A percentile compares a stretch with the other conserved stretches of the same genome.
Conservation (phyloP, 2,797 vertebrate species). For the Poecilia wingei region DNA sequence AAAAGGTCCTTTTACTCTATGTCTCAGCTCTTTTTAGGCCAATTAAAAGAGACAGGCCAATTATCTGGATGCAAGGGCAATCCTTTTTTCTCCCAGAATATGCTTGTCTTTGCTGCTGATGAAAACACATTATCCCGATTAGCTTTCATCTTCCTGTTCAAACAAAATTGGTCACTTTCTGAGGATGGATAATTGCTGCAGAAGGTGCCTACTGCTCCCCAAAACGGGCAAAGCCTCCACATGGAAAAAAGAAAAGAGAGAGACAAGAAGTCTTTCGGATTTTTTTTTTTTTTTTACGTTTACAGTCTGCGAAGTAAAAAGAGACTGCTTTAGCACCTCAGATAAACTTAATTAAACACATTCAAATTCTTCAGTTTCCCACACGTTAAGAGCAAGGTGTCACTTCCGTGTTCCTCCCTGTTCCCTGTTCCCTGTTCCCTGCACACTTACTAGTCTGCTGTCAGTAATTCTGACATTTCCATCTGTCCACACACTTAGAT, state of each 20-base stretch:
- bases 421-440: neutral
- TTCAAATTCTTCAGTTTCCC: slow-evolving; percentile 53
- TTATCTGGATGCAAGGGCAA: slow-evolving; percentile 26
- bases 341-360: slow-evolving; percentile 63
- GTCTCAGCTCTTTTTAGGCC: slow-evolving; percentile 34
- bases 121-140: slow-evolving; percentile 44
- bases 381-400: slow-evolving; percentile 66
- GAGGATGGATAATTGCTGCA: slow-evolving; percentile 28
- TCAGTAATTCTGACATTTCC: slow-evolving; percentile 63
- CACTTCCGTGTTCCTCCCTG: slow-evolving; percentile 53
- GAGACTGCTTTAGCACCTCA: slow-evolving; percentile 46
- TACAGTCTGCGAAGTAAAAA: slow-evolving; percentile 27
- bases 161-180: slow-evolving; percentile 30
- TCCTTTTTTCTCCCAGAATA: slow-evolving; percentile 29
- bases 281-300: neutral
- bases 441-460: slow-evolving; percentile 60
- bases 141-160: slow-evolving; percentile 31
- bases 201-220: slow-evolving; percentile 16
- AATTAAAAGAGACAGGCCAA: slow-evolving; percentile 47
- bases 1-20: slow-evolving; percentile 46
- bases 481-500: slow-evolving; percentile 64
- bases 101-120: slow-evolving; percentile 55
- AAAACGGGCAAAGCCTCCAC: slow-evolving; percentile 6
- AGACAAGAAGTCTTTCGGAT: slow-evolving; percentile 2
- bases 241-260: neutral